Evolutionary conservation across 2,113 vertebrate species (phyloP).

Genomic region (Varanus salvator): DNA sequence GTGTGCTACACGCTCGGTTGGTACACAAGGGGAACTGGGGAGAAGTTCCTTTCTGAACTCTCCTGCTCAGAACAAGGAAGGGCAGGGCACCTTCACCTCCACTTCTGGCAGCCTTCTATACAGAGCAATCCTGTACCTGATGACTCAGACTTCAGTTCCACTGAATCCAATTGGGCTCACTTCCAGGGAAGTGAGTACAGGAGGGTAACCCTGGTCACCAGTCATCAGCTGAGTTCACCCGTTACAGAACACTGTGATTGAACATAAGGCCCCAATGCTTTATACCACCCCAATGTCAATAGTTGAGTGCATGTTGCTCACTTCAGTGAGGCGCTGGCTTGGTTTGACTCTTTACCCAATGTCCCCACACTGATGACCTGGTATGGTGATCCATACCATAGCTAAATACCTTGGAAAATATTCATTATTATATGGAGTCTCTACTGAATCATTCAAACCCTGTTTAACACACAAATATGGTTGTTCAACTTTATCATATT

Average conservation of each 20-base stretch:
- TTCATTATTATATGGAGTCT: background rate
- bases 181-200: background rate
- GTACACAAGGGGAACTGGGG: background rate
- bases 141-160: background rate
- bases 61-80: background rate
- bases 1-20: background rate
- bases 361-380: background rate
- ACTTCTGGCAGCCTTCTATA: background rate
- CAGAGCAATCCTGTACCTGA: background rate
- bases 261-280: background rate
- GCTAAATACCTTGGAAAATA: background rate
- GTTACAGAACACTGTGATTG: background rate
- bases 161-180: background rate
- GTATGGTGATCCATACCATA: too few relatives aligned
- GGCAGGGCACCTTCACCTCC: background rate
- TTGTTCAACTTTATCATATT: background rate
- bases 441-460: background rate
- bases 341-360: too few relatives aligned
- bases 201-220: background rate
- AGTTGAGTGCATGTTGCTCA: background rate
- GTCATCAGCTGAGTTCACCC: background rate
- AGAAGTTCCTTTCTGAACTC: background rate
- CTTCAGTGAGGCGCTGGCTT: background rate
- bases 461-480: background rate
- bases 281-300: background rate